phyloP scores from a whole-genome alignment of 1,140 invertebrate species.

The Meloidogyne floridensis region DNA sequence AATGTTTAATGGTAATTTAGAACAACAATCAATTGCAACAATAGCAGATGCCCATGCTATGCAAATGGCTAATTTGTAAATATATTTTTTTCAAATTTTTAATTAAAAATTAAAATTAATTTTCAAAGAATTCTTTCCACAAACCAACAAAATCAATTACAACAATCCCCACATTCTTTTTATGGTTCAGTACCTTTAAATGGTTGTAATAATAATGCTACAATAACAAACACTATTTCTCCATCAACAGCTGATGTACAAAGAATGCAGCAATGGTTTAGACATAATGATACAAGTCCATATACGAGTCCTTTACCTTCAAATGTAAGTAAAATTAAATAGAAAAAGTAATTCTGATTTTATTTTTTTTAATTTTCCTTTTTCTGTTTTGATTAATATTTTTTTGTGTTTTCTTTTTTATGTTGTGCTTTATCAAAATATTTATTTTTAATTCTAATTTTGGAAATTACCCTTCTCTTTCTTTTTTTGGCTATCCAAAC shows the following conservation, averaged over 20 bases:
- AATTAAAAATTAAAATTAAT: not conserved
- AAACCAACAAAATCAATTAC: constrained; percentile 9
- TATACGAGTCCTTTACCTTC: constrained; percentile 23
- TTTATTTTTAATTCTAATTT: not conserved
- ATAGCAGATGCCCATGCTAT: not conserved
- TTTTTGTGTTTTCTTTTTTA: no score
- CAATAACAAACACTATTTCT: not conserved
- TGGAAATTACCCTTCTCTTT: not conserved
- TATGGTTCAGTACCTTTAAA: not conserved
- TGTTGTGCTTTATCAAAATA: no score
- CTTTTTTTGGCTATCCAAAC: not conserved
- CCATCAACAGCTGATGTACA: constrained; percentile 8
- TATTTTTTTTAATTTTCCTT: no score
- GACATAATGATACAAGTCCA: constrained; percentile 22
- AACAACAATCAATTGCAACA: not conserved
- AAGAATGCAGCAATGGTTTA: constrained; percentile 30
- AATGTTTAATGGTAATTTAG: not conserved
- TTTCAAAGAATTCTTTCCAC: constrained; percentile 11
- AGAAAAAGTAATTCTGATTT: no score
- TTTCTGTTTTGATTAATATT: no score
- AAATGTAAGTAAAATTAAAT: not conserved
- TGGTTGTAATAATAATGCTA: not conserved
- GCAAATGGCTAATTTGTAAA: not conserved
- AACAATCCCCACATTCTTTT: not conserved
- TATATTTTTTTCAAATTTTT: not conserved